These are phyloP conservation scores for Bimastos eiseni DNA, from an alignment of 2,888 invertebrate species.

Conservation along the genomic window DNA sequence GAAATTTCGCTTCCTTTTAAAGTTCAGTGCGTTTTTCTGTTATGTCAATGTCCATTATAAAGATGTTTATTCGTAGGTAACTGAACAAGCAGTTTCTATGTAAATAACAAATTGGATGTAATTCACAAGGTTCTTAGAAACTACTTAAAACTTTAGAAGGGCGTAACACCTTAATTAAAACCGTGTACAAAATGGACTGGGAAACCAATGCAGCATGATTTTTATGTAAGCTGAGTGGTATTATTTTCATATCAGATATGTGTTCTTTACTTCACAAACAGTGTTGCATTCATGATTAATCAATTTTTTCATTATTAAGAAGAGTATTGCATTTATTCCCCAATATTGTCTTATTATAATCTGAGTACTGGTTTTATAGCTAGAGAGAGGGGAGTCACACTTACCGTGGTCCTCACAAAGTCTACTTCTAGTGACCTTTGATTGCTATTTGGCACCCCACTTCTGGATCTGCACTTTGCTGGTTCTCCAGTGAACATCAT, in stretches of 20 bases:
- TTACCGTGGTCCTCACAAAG: not conserved
- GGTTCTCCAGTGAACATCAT: not conserved
- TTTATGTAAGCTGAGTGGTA: not conserved
- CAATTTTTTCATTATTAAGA: not conserved
- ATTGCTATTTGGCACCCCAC: not conserved
- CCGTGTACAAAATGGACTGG: too few relatives aligned
- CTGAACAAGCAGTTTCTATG: not conserved
- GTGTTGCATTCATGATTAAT: not conserved
- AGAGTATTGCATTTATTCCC: not conserved
- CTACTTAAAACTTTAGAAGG: not conserved
- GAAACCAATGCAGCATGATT: not conserved
- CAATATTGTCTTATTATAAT: not conserved
- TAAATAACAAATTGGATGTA: not conserved
- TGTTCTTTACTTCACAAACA: not conserved
- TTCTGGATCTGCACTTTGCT: not conserved
- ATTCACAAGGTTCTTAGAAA: not conserved
- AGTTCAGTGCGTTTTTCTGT: too few relatives aligned
- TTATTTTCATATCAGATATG: not conserved
- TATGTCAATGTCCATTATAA: not conserved
- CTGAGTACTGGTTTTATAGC: not conserved
- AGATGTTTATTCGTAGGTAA: not conserved
- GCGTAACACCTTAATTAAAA: too few relatives aligned
- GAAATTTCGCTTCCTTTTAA: too few relatives aligned
- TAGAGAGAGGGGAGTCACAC: not conserved
- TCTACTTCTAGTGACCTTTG: not conserved